phyloP scores from a whole-genome alignment of 2,888 invertebrate species.

The Gymnosoma rotundatum region DNA sequence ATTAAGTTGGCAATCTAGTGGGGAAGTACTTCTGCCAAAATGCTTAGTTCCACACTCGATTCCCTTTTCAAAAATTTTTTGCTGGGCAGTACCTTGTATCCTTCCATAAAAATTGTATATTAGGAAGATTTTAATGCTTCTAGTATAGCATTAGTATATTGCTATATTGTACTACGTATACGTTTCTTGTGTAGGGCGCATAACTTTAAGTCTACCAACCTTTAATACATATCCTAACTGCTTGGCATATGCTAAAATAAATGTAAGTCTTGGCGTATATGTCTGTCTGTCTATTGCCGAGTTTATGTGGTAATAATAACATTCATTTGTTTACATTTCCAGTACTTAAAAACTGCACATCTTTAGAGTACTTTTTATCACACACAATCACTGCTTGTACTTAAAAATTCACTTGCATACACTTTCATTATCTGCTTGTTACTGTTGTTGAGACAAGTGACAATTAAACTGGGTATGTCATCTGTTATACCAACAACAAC shows the following conservation, averaged over 20 bases:
- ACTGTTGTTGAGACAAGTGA: slow-evolving; percentile 67
- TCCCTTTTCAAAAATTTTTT: no score
- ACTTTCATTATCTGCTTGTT: slow-evolving; percentile 62
- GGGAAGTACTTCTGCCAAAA: no score
- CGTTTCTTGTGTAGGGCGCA: no score
- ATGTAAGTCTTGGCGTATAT: neutral
- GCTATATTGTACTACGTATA: no score
- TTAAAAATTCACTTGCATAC: slow-evolving; percentile 52
- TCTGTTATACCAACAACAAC: slow-evolving; percentile 55
- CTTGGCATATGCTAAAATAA: neutral
- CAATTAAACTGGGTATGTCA: slow-evolving; percentile 65
- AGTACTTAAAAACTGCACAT: slow-evolving; percentile 43
- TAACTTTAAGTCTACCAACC: neutral
- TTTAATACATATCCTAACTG: neutral
- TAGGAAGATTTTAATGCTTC: no score
- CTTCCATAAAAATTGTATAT: no score
- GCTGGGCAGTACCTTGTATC: no score
- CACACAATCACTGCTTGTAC: slow-evolving; percentile 4
- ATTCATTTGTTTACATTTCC: slow-evolving; percentile 54
- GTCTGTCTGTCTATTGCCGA: neutral
- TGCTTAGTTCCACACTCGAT: no score
- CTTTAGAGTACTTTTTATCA: slow-evolving; percentile 15
- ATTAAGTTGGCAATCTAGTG: no score
- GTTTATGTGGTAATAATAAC: slow-evolving; percentile 48
- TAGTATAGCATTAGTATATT: no score